A percentile compares a stretch with the other conserved stretches of the same genome.
phyloP scores from a whole-genome alignment of 2,113 vertebrate species.

The Gallinago undulata region DNA sequence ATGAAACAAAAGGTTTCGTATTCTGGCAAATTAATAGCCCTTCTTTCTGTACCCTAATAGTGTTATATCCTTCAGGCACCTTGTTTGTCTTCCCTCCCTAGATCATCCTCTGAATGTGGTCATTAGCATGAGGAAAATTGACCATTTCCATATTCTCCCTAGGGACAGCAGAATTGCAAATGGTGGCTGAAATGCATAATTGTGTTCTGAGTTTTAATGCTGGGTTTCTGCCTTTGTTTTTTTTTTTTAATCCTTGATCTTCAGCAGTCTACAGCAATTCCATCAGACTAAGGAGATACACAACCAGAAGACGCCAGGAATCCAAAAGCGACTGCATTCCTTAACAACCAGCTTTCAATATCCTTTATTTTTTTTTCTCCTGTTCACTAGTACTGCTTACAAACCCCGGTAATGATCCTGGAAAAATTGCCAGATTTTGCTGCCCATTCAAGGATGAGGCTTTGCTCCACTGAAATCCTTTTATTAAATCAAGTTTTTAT shows the following conservation, averaged over 20 bases:
- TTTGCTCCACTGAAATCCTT: not conserved
- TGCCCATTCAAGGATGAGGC: not conserved
- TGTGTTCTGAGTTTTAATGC: not conserved
- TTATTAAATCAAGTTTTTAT: not conserved
- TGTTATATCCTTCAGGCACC: not conserved
- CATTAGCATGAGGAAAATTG: not conserved
- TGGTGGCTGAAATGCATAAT: rapidly evolving
- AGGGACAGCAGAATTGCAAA: not conserved
- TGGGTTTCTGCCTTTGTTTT: not conserved
- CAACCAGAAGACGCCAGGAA: not conserved
- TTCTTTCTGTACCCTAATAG: not conserved
- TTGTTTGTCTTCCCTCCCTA: not conserved
- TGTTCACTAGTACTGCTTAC: not conserved
- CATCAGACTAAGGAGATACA: not conserved
- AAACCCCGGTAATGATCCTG: not conserved
- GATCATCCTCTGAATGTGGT: not conserved
- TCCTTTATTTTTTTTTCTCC: not conserved
- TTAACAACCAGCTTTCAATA: not conserved
- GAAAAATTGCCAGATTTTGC: not conserved
- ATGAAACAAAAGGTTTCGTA: not conserved
- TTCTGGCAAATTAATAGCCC: not conserved
- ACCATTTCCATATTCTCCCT: not conserved
- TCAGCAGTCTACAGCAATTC: not conserved
- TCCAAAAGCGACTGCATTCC: not conserved
- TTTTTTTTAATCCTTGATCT: not conserved